phyloP scores from a whole-genome alignment of 2,888 invertebrate species.

The Zhuqinia jingwanae region DNA sequence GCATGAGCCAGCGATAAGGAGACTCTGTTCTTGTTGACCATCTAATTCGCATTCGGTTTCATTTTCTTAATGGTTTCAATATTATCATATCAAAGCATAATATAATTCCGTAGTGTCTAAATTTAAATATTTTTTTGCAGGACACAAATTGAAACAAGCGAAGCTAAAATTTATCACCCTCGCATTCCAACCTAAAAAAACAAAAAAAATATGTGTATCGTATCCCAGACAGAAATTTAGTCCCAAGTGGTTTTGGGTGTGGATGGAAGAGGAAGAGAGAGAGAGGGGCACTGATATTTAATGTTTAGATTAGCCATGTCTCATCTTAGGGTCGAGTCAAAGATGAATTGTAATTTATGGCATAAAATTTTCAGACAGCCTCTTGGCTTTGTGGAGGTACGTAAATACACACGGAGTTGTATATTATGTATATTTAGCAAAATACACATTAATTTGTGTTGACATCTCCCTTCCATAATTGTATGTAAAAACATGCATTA shows the following conservation, averaged over 20 bases:
- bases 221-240: too few relatives aligned
- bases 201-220: too few relatives aligned
- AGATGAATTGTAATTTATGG: slow-evolving; percentile 45
- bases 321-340: slow-evolving; percentile 26
- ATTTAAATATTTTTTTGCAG: not conserved
- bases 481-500: not conserved
- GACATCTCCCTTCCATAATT: not conserved
- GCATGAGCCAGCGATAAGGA: not conserved
- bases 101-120: too few relatives aligned
- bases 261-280: too few relatives aligned
- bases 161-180: too few relatives aligned
- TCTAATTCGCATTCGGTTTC: not conserved
- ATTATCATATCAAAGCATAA: too few relatives aligned
- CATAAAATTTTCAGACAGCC: slow-evolving; percentile 14
- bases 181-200: not conserved
- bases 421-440: too few relatives aligned
- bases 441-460: not conserved
- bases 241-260: slow-evolving; percentile 22
- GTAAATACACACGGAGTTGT: too few relatives aligned
- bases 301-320: slow-evolving; percentile 32
- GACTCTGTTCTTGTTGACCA: not conserved
- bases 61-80: slow-evolving; percentile 18
- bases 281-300: too few relatives aligned
- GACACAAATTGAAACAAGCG: not conserved
- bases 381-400: not conserved